These are phyloP conservation scores for Drosophila nannoptera DNA, from an alignment of 1,140 invertebrate species.

Conservation along the genomic window DNA sequence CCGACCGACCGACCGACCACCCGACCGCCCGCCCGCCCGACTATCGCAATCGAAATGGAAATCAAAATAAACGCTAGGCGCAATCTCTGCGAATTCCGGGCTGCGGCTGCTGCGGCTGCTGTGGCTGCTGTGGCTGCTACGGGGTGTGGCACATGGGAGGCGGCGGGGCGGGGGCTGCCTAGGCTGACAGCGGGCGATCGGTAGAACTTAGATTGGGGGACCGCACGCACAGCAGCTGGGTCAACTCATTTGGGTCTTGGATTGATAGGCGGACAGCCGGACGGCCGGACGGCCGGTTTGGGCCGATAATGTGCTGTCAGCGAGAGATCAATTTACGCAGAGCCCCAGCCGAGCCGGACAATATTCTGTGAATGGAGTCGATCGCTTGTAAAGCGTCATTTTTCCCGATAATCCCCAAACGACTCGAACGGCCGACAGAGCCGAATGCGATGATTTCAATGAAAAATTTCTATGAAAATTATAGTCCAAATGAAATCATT, in stretches of 20 bases:
- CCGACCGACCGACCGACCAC: neutral
- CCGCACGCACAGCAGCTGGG: conserved; percentile 38
- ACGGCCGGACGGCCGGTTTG: neutral
- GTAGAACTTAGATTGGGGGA: conserved; percentile 16
- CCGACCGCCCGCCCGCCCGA: neutral
- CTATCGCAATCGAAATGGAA: conserved; percentile 46
- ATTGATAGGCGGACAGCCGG: conserved; percentile 1
- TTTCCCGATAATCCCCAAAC: no score
- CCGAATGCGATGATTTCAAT: neutral
- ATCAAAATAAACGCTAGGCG: conserved; percentile 60
- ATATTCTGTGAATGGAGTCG: no score
- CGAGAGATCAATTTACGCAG: conserved; percentile 67
- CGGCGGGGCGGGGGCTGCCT: neutral
- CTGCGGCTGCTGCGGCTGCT: neutral
- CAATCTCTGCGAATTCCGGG: conserved; percentile 21
- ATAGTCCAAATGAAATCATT: conserved; percentile 5
- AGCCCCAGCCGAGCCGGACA: conserved; percentile 11
- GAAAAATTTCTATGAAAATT: neutral
- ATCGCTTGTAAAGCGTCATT: no score
- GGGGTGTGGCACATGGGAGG: neutral
- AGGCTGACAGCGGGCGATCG: neutral
- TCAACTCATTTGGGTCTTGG: neutral
- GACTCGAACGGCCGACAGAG: no score
- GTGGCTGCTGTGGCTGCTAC: no score
- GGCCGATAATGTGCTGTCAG: conserved; percentile 51